A percentile compares a stretch with the other conserved stretches of the same genome.
Conservation (phyloP, 1,140 invertebrate species). For the Cryptotermes secundus region DNA sequence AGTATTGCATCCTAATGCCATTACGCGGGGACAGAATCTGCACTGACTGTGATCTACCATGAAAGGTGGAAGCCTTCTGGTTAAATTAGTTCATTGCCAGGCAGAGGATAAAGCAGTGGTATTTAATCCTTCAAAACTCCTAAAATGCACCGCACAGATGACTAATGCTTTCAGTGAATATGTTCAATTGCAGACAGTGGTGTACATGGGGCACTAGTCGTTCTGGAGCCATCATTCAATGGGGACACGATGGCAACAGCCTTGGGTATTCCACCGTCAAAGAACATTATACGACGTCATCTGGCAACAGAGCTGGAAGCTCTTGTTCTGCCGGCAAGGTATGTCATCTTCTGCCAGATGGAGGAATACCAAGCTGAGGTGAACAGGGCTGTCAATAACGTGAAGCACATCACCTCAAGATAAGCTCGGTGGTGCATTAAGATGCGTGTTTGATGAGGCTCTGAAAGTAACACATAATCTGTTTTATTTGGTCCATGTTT, state of each 20-base stretch:
- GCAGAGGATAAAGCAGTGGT: too few species aligned
- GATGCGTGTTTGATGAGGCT: background rate
- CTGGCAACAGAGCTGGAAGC: constrained; percentile 86
- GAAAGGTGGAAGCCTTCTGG: too few species aligned
- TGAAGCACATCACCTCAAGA: constrained; percentile 32
- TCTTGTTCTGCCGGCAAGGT: constrained; percentile 89
- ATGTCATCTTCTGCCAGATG: constrained; percentile 74
- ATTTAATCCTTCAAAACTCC: too few species aligned
- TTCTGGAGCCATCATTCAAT: constrained; percentile 88
- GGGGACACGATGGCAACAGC: constrained; percentile 93
- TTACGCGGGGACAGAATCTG: too few species aligned
- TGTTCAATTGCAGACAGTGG: constrained; percentile 70
- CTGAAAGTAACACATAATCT: background rate
- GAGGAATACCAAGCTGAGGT: constrained; percentile 70
- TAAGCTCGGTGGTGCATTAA: background rate
- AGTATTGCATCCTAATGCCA: too few species aligned
- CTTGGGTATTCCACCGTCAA: constrained; percentile 87
- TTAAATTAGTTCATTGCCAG: too few species aligned
- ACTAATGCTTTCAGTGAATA: background rate
- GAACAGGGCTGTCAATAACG: constrained; percentile 43
- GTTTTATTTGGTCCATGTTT: too few species aligned
- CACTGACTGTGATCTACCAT: too few species aligned
- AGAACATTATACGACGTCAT: constrained; percentile 90
- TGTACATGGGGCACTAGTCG: constrained; percentile 89
- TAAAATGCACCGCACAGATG: too few species aligned